phyloP scores from a whole-genome alignment of 2,797 vertebrate genomes.

The Pipistrellus kuhlii region DNA sequence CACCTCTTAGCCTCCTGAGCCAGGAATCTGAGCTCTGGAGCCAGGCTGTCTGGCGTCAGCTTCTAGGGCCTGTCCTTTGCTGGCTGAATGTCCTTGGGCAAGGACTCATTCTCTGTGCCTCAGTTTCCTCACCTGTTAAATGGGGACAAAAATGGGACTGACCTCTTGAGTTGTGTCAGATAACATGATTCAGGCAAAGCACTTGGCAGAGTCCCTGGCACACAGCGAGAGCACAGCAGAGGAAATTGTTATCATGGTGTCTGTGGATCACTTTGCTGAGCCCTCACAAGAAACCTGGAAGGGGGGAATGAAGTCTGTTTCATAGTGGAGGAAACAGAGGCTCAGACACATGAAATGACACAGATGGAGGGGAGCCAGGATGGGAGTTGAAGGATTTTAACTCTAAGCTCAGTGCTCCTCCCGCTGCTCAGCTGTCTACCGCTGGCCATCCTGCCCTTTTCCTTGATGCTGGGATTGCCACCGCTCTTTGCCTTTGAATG shows the following conservation, averaged over 20 bases:
- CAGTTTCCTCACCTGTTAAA: conserved; percentile 20
- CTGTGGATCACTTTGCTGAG: not conserved
- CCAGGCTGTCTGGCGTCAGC: not conserved
- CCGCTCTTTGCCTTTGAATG: not conserved
- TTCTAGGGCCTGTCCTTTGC: not conserved
- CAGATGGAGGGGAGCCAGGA: not conserved
- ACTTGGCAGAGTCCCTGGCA: not conserved
- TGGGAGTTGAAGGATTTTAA: not conserved
- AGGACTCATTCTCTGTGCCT: not conserved
- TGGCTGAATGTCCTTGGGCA: not conserved
- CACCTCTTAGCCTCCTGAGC: not conserved
- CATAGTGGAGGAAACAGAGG: not conserved
- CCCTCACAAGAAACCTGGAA: not conserved
- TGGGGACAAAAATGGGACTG: not conserved
- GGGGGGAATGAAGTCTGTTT: not conserved
- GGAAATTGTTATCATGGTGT: not conserved
- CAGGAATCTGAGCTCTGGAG: not conserved
- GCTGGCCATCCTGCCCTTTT: not conserved
- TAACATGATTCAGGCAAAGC: not conserved
- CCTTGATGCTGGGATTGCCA: not conserved
- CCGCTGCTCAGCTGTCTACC: not conserved
- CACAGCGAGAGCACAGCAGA: not conserved
- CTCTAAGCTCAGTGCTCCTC: not conserved
- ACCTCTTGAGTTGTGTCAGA: not conserved
- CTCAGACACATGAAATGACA: not conserved